Evolutionary conservation across 2,797 vertebrate species (phyloP).

Genomic region (Malacoraja senta): DNA sequence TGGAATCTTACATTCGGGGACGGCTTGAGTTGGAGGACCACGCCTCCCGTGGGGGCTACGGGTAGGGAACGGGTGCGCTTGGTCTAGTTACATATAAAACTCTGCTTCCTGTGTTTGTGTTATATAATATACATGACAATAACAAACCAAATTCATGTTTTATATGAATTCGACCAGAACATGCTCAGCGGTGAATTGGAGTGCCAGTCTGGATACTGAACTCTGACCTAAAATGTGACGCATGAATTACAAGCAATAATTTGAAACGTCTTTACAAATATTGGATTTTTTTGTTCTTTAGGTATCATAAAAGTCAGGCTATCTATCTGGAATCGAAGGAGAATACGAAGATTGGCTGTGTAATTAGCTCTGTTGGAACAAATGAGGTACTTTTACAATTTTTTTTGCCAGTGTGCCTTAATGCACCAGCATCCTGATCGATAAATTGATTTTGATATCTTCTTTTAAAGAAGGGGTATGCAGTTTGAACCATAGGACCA

Average conservation of each 20-base stretch:
- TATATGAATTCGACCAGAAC: background rate
- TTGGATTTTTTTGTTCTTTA: conserved; percentile 48
- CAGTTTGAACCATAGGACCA: too few relatives aligned
- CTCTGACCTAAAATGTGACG: background rate
- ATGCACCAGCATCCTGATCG: background rate
- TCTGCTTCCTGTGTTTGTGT: background rate
- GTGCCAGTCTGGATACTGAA: background rate
- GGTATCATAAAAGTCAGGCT: conserved; percentile 98
- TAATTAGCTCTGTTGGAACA: conserved; percentile 96
- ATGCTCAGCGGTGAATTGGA: background rate
- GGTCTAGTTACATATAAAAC: background rate
- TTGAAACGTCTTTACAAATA: background rate
- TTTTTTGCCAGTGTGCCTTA: background rate
- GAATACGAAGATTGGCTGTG: conserved; percentile 96
- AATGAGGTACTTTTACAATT: conserved; percentile 78
- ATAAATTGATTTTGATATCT: background rate
- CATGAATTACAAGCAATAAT: background rate
- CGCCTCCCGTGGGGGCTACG: too few relatives aligned
- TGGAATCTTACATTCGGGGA: too few relatives aligned
- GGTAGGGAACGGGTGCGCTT: too few relatives aligned
- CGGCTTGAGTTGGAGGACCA: too few relatives aligned
- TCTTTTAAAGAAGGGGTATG: background rate
- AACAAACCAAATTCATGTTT: too few relatives aligned
- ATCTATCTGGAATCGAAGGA: conserved; percentile 98
- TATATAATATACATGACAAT: too few relatives aligned